These are phyloP conservation scores for Valencia hispanica DNA, from an alignment of 2,797 vertebrate species.

Conservation along the genomic window DNA sequence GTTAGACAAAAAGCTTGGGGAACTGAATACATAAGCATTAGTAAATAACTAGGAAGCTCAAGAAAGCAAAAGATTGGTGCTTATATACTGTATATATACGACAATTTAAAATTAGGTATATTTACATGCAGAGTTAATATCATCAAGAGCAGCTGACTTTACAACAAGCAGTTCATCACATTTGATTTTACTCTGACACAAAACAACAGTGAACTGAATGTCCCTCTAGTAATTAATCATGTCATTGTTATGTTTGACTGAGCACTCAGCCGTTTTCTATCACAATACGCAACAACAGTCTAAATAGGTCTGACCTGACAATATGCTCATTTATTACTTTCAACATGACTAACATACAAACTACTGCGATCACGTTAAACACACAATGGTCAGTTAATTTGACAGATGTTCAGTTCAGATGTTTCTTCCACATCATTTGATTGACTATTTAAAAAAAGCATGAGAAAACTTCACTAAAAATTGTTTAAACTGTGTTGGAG, in stretches of 20 bases:
- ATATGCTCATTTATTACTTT: not conserved
- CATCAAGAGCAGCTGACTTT: not conserved
- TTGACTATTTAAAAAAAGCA: not conserved
- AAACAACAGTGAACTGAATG: not conserved
- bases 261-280: not conserved
- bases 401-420: not conserved
- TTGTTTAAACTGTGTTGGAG: not conserved
- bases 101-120: not conserved
- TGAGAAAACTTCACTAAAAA: not conserved
- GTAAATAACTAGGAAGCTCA: no score
- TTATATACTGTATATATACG: no score
- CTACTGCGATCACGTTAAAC: not conserved
- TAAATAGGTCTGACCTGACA: not conserved
- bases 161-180: not conserved
- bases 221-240: not conserved
- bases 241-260: slow-evolving; percentile 9
- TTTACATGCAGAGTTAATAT: not conserved
- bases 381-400: not conserved
- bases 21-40: no score
- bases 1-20: no score
- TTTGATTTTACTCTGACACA: not conserved
- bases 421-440: not conserved
- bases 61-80: no score
- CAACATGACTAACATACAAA: not conserved
- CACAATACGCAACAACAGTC: not conserved